phyloP scores from a whole-genome alignment of 1,140 invertebrate species.

The Zaprionus camerounensis region DNA sequence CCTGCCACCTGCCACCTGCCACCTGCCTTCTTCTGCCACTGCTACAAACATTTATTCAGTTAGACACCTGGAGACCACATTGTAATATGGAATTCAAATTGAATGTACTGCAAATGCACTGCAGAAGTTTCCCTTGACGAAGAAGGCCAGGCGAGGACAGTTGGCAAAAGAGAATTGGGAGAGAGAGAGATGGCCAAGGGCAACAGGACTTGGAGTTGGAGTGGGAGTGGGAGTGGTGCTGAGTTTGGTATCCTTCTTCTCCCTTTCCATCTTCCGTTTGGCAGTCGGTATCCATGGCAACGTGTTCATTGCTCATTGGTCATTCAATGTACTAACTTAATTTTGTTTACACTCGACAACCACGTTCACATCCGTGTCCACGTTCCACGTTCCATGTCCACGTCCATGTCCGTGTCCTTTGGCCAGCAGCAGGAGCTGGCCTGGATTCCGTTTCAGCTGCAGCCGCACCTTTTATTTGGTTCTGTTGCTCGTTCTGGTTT shows the following conservation, averaged over 20 bases:
- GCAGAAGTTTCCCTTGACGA: background rate
- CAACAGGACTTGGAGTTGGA: no score
- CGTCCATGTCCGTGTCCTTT: background rate
- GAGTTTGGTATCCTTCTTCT: background rate
- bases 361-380: slow-evolving; percentile 1
- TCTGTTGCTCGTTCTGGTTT: slow-evolving; percentile 15
- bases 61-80: slow-evolving; percentile 11
- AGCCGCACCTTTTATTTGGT: slow-evolving; percentile 27
- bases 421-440: background rate
- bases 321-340: slow-evolving; percentile 62
- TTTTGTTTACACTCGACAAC: slow-evolving; percentile 52
- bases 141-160: background rate
- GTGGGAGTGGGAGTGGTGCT: background rate
- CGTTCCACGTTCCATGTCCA: background rate
- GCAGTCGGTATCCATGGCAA: slow-evolving; percentile 24
- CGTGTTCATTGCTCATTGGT: slow-evolving; percentile 50
- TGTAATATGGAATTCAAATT: slow-evolving; percentile 28
- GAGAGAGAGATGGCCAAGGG: background rate
- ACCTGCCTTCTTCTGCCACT: background rate
- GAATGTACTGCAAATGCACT: slow-evolving; percentile 4
- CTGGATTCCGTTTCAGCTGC: slow-evolving; percentile 14
- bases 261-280: background rate
- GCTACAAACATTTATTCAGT: slow-evolving; percentile 16
- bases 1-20: no score
- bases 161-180: background rate